Evolutionary conservation across 2,113 vertebrate species (phyloP).

Genomic region (Perca schrenkii): DNA sequence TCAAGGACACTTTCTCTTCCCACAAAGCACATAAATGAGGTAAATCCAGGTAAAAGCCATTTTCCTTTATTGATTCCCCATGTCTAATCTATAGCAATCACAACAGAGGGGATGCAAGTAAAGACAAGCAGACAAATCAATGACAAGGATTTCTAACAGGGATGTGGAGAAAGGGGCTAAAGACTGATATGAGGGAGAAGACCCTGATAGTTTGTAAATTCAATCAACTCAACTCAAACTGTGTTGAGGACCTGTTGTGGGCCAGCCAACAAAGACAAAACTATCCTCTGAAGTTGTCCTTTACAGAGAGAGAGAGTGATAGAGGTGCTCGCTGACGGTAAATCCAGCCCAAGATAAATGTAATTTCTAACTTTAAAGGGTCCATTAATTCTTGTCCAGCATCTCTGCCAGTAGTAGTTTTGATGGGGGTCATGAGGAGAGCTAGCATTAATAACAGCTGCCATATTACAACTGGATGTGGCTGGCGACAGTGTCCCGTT

Average conservation of each 20-base stretch:
- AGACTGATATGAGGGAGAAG: constrained; percentile 27
- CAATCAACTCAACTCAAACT: constrained; percentile 20
- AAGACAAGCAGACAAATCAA: constrained; percentile 39
- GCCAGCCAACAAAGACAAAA: constrained; percentile 47
- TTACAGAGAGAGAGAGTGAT: constrained; percentile 37
- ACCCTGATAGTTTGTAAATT: constrained; percentile 43
- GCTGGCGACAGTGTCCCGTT: constrained; percentile 30
- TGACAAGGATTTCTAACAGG: constrained; percentile 20
- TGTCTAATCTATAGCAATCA: constrained; percentile 45
- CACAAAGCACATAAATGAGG: constrained; percentile 5
- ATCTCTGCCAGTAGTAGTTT: constrained; percentile 41
- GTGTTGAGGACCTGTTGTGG: constrained; percentile 2
- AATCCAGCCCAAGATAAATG: constrained; percentile 61
- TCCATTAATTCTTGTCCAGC: constrained; percentile 62
- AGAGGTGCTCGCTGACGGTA: constrained; percentile 39
- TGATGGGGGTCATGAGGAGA: constrained; percentile 65
- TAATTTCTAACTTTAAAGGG: constrained; percentile 67
- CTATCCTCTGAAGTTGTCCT: constrained; percentile 55
- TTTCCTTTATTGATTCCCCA: constrained; percentile 33
- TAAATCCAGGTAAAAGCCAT: constrained; percentile 45
- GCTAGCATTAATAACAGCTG: constrained; percentile 70
- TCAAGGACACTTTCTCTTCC: neutral
- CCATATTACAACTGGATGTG: constrained; percentile 39
- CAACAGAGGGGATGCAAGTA: constrained; percentile 36
- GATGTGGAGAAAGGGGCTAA: constrained; percentile 15